These are phyloP conservation scores for Volucella bombylans DNA, from an alignment of 2,888 invertebrate genomes.

Conservation along the genomic window DNA sequence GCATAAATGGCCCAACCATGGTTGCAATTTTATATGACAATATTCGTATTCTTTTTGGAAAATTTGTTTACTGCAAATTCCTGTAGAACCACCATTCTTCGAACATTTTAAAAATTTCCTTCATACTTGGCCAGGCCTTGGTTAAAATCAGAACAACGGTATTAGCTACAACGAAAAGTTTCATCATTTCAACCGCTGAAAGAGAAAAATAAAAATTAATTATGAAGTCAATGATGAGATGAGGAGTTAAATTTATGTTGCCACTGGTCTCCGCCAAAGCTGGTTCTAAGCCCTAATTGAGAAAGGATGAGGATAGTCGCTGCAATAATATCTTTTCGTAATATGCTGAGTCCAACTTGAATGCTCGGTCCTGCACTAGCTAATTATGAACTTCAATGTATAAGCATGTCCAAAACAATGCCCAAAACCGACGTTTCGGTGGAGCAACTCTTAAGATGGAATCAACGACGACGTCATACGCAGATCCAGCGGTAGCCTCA, in stretches of 20 bases:
- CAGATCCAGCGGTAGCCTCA: no score
- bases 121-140: constrained; percentile 89
- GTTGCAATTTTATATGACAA: constrained; percentile 34
- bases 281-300: no score
- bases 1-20: constrained; percentile 87
- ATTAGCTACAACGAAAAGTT: constrained; percentile 91
- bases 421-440: no score
- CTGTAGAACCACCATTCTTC: constrained; percentile 82
- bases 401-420: no score
- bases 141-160: constrained; percentile 88
- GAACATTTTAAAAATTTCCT: constrained; percentile 84
- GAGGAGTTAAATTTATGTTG: neutral
- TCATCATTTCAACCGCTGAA: constrained; percentile 88
- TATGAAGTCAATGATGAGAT: neutral
- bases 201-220: constrained; percentile 69
- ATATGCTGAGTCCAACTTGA: no score
- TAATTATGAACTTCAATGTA: no score
- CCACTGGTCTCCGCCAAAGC: no score
- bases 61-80: constrained; percentile 18
- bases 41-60: constrained; percentile 10
- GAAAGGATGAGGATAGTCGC: no score
- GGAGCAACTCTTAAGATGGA: no score
- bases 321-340: no score
- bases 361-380: no score
- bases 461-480: no score